A percentile compares a stretch with the other conserved stretches of the same genome.
phyloP scores from a whole-genome alignment of 2,888 invertebrate genomes.

The Bembecia ichneumoniformis region DNA sequence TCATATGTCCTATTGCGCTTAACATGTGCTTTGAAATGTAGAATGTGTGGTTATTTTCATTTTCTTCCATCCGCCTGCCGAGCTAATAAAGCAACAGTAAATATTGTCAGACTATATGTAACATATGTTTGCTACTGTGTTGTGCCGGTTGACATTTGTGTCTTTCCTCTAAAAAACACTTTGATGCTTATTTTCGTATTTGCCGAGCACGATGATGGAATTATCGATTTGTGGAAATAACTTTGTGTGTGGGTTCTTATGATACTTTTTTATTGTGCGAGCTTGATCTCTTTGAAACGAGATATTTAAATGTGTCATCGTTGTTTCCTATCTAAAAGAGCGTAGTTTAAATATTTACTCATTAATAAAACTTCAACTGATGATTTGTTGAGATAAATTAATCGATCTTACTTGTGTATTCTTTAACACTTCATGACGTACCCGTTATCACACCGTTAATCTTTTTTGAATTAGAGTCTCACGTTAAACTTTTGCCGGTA shows the following conservation, averaged over 20 bases:
- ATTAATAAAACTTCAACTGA: constrained; percentile 29
- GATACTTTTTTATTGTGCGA: constrained; percentile 45
- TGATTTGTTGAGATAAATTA: constrained; percentile 37
- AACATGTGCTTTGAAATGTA: constrained; percentile 47
- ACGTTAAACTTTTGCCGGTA: constrained; percentile 2
- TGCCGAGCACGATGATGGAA: constrained; percentile 58
- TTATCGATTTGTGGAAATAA: constrained; percentile 66
- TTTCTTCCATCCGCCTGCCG: constrained; percentile 44
- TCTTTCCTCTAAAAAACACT: constrained; percentile 64
- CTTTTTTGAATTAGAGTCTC: constrained; percentile 13
- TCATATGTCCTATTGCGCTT: constrained; percentile 17
- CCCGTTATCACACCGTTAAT: constrained; percentile 34
- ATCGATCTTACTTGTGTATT: constrained; percentile 19
- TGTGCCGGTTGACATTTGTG: constrained; percentile 61
- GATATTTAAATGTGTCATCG: constrained; percentile 65
- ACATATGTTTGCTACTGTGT: constrained; percentile 64
- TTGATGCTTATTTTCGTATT: constrained; percentile 71
- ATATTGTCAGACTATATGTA: constrained; percentile 69
- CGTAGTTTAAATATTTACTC: constrained; percentile 41
- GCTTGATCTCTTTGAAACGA: constrained; percentile 54
- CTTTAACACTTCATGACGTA: constrained; percentile 32
- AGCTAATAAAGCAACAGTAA: constrained; percentile 63
- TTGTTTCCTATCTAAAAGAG: constrained; percentile 56
- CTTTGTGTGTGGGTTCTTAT: constrained; percentile 53
- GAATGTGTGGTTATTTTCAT: constrained; percentile 45